Conservation (phyloP, 2,888 invertebrate genomes). For the Conomelus anceps region DNA sequence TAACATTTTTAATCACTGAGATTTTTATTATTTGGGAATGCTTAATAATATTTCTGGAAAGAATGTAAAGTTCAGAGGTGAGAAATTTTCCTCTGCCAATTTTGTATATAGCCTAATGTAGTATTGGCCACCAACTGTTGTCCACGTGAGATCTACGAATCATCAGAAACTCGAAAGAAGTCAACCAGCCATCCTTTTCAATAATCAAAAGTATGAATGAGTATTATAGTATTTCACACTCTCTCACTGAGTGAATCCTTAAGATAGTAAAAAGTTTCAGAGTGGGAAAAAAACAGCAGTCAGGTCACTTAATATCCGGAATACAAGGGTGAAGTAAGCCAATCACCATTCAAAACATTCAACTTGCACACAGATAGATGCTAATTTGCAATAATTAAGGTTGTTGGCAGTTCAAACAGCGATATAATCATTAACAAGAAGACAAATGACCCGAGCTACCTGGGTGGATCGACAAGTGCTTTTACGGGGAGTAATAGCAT, state of each 20-base stretch:
- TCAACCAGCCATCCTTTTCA: too few relatives aligned
- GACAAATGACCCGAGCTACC: neutral
- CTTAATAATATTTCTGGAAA: too few relatives aligned
- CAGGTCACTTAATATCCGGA: neutral
- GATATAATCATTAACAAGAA: neutral
- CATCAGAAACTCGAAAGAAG: too few relatives aligned
- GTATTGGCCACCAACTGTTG: too few relatives aligned
- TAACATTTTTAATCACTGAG: too few relatives aligned
- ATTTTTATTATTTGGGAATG: too few relatives aligned
- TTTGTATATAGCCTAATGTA: too few relatives aligned
- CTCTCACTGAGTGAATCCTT: neutral
- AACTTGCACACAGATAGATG: neutral
- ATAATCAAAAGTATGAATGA: too few relatives aligned
- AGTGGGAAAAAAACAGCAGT: neutral
- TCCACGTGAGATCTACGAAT: too few relatives aligned
- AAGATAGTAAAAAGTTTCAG: neutral
- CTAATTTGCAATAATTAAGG: neutral
- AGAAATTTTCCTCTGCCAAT: too few relatives aligned
- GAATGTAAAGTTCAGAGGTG: too few relatives aligned
- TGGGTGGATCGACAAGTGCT: neutral
- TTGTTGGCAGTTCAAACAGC: neutral
- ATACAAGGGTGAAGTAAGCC: neutral
- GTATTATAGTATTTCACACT: too few relatives aligned
- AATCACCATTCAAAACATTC: neutral
- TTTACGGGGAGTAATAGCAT: neutral